Evolutionary conservation across 2,113 vertebrate species (phyloP).

Genomic region (Macrotis lagotis): DNA sequence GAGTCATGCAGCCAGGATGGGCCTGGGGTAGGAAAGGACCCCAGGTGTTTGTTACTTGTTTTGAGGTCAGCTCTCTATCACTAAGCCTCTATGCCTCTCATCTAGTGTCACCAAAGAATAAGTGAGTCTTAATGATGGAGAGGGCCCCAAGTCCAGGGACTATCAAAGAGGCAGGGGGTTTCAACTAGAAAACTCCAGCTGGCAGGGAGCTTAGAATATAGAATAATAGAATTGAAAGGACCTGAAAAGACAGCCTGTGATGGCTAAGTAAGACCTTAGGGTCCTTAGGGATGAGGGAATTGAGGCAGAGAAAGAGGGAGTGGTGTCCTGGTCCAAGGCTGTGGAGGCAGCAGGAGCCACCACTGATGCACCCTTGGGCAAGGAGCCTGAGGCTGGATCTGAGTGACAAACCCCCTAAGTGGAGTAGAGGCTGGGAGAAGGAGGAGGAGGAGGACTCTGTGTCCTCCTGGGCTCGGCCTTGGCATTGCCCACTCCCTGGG

Average conservation of each 20-base stretch:
- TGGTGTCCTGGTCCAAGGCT: background rate
- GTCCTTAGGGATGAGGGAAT: background rate
- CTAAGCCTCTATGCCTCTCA: background rate
- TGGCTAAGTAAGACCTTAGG: background rate
- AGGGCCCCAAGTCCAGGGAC: background rate
- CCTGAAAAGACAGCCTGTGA: background rate
- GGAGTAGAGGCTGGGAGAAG: background rate
- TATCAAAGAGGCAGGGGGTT: background rate
- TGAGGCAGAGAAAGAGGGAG: background rate
- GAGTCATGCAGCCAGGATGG: background rate
- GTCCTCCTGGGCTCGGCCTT: background rate
- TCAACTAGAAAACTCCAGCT: background rate
- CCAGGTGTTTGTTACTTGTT: background rate
- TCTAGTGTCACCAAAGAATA: background rate
- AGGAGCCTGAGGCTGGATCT: background rate
- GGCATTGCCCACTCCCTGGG: constrained; percentile 58
- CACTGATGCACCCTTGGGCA: no score
- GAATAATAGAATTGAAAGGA: no score
- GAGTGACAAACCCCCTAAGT: background rate
- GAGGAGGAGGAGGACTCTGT: background rate
- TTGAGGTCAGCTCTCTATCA: background rate
- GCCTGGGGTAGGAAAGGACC: background rate
- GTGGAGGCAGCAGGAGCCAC: no score
- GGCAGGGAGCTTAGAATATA: background rate
- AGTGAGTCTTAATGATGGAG: background rate